Evolutionary conservation across 2,113 vertebrate genomes (phyloP).

Genomic region (Microtus montanus): DNA sequence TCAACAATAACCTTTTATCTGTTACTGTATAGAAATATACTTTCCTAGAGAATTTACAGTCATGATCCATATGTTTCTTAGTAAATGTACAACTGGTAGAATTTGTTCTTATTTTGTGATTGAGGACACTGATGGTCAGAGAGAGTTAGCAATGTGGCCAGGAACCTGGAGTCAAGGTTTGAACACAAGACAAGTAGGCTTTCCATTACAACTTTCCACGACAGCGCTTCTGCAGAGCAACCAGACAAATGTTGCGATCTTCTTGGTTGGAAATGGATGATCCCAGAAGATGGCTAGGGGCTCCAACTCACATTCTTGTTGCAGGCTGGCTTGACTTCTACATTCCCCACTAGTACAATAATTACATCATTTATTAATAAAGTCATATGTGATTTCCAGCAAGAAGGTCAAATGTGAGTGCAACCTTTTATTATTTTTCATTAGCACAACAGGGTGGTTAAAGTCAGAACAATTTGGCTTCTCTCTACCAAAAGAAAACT

Average conservation of each 20-base stretch:
- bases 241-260: neutral
- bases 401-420: conserved; percentile 67
- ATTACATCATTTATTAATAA: conserved; percentile 77
- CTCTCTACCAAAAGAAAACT: conserved; percentile 76
- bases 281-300: neutral
- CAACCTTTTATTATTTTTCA: conserved; percentile 78
- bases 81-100: neutral
- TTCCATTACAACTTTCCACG: neutral
- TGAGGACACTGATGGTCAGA: neutral
- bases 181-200: neutral
- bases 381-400: conserved; percentile 67
- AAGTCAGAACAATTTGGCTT: conserved; percentile 71
- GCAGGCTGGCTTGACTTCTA: conserved; percentile 61
- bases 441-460: conserved; percentile 69
- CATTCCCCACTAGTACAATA: conserved; percentile 59
- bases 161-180: neutral
- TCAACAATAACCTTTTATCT: neutral
- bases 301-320: conserved; percentile 29
- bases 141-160: neutral
- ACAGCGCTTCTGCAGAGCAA: neutral
- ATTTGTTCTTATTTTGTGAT: neutral
- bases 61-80: neutral
- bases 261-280: neutral
- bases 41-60: neutral
- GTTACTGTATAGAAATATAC: neutral